Percentiles rank a stretch among this genome's conserved stretches.
These are phyloP conservation scores for Ips nitidus DNA, from an alignment of 1,140 invertebrate species.

Conservation along the genomic window DNA sequence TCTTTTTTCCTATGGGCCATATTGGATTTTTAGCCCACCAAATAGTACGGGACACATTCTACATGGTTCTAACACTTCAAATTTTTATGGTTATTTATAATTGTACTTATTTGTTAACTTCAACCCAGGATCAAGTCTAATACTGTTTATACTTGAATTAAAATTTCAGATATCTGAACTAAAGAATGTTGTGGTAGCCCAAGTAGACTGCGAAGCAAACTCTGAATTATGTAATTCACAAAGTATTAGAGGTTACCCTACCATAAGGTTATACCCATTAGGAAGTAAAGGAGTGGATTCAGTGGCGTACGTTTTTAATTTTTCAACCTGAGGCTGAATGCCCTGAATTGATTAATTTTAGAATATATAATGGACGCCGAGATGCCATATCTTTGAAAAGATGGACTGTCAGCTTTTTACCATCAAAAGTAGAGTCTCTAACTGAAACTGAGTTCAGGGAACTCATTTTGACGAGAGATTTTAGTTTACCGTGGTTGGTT, in stretches of 20 bases:
- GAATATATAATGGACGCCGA: conserved; percentile 63
- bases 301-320: conserved; percentile 56
- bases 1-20: too few species aligned
- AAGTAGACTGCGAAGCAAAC: conserved; percentile 69
- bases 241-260: conserved; percentile 68
- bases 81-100: too few species aligned
- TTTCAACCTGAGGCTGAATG: background rate
- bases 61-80: too few species aligned
- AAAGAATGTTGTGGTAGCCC: conserved; percentile 63
- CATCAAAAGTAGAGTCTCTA: conserved; percentile 55
- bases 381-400: conserved; percentile 60
- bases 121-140: too few species aligned
- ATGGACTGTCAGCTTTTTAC: conserved; percentile 65
- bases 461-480: conserved; percentile 52
- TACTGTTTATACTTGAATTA: background rate
- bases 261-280: conserved; percentile 68
- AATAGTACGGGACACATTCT: too few species aligned
- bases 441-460: conserved; percentile 50
- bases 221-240: conserved; percentile 60
- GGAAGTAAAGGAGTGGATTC: conserved; percentile 55
- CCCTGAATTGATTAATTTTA: conserved; percentile 40
- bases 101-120: too few species aligned
- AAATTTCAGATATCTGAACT: conserved; percentile 55
- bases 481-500: conserved; percentile 61
- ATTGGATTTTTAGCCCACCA: too few species aligned